These are phyloP conservation scores for Lasioglossum calceatum DNA, from an alignment of 2,888 invertebrate genomes.

Conservation along the genomic window DNA sequence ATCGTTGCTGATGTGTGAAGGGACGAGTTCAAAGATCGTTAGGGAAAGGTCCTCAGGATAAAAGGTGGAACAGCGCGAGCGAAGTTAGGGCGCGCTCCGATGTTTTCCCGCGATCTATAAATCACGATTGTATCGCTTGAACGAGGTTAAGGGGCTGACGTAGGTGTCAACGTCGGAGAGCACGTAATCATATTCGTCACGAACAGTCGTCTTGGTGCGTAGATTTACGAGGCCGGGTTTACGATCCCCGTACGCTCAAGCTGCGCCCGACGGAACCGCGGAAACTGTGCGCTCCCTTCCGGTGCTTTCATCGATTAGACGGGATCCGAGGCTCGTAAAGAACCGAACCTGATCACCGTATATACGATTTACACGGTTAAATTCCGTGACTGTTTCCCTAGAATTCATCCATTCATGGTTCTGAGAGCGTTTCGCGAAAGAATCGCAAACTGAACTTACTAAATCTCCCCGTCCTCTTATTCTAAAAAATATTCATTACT, in stretches of 20 bases:
- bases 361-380: slow-evolving; percentile 13
- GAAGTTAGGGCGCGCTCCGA: not conserved
- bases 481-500: too few species aligned
- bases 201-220: slow-evolving; percentile 50
- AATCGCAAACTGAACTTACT: not conserved
- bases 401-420: not conserved
- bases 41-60: slow-evolving; percentile 17
- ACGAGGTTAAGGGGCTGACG: slow-evolving; percentile 39
- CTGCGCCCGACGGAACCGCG: slow-evolving; percentile 19
- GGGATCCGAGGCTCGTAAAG: slow-evolving; percentile 36
- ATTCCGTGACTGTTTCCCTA: not conserved
- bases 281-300: slow-evolving; percentile 6
- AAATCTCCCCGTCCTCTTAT: not conserved
- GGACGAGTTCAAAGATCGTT: not conserved
- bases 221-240: slow-evolving; percentile 64
- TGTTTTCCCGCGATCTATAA: slow-evolving; percentile 49
- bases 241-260: slow-evolving; percentile 62
- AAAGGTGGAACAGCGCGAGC: slow-evolving; percentile 18
- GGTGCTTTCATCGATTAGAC: slow-evolving; percentile 30
- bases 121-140: slow-evolving; percentile 61
- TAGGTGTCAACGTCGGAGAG: slow-evolving; percentile 50
- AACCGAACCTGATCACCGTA: slow-evolving; percentile 26
- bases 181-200: slow-evolving; percentile 65
- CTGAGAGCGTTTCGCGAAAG: not conserved
- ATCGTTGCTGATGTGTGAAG: slow-evolving; percentile 42